phyloP scores from a whole-genome alignment of 2,888 invertebrate species.

The Rapana venosa region DNA sequence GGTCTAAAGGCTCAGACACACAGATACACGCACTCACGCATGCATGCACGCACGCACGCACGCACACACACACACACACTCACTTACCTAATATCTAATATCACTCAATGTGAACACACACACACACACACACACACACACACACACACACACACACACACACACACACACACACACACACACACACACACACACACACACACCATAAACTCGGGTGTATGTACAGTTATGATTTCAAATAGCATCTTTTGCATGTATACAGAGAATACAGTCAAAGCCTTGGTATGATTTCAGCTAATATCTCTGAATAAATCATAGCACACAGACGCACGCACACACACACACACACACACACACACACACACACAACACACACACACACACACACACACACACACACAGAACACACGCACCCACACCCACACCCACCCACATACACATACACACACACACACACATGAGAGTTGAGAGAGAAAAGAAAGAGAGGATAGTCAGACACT shows the following conservation, averaged over 20 bases:
- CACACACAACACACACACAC: slow-evolving; percentile 14
- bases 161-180: neutral
- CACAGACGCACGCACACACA: neutral
- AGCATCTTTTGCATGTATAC: no score
- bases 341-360: slow-evolving; percentile 12
- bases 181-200: neutral
- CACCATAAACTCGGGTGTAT: no score
- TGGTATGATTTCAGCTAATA: neutral
- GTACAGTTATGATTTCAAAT: no score
- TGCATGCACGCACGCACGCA: neutral
- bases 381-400: neutral
- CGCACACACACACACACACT: no score
- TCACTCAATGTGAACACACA: neutral
- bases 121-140: slow-evolving; percentile 1
- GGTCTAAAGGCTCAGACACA: neutral
- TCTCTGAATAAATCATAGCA: neutral
- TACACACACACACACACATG: slow-evolving; percentile 26
- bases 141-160: slow-evolving; percentile 1
- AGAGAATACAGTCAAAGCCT: no score
- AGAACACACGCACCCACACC: slow-evolving; percentile 12
- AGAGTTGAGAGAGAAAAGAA: no score
- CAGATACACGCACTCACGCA: slow-evolving; percentile 1
- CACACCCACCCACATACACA: slow-evolving; percentile 22
- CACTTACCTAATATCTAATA: neutral
- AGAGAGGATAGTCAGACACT: no score